phyloP scores from a whole-genome alignment of 1,140 invertebrate species.

The Schlechtendalia chinensis region DNA sequence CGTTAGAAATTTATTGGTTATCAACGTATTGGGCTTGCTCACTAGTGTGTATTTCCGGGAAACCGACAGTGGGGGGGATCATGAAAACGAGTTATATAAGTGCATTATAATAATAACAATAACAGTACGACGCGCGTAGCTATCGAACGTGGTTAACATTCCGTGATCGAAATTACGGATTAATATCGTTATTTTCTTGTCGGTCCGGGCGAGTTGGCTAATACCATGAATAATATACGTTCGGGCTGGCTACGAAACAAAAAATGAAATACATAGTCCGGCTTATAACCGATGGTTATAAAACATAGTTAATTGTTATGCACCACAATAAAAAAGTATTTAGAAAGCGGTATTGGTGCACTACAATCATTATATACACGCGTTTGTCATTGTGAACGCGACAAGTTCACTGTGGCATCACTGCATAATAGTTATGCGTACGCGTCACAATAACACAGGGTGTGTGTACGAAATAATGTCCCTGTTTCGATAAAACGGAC shows the following conservation, averaged over 20 bases:
- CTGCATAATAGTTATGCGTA: neutral
- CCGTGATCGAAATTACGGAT: no score
- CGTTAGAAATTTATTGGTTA: neutral
- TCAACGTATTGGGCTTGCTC: neutral
- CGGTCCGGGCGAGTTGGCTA: neutral
- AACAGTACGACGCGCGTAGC: no score
- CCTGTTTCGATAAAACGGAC: no score
- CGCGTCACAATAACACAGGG: no score
- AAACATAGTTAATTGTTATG: neutral
- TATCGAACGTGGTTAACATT: no score
- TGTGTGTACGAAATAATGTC: no score
- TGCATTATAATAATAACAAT: no score
- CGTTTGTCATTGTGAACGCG: neutral
- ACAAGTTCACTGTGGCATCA: neutral
- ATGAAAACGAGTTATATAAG: neutral
- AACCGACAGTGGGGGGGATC: neutral
- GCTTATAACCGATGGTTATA: neutral
- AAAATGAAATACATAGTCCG: neutral
- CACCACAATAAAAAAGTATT: conserved; percentile 17
- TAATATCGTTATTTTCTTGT: no score
- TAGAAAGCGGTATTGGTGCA: conserved; percentile 39
- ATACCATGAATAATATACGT: neutral
- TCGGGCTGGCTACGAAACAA: neutral
- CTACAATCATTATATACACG: neutral
- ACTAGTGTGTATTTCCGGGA: neutral